phyloP scores from a whole-genome alignment of 35 echinoderm and acorn worm species.

The Lytechinus pictus region DNA sequence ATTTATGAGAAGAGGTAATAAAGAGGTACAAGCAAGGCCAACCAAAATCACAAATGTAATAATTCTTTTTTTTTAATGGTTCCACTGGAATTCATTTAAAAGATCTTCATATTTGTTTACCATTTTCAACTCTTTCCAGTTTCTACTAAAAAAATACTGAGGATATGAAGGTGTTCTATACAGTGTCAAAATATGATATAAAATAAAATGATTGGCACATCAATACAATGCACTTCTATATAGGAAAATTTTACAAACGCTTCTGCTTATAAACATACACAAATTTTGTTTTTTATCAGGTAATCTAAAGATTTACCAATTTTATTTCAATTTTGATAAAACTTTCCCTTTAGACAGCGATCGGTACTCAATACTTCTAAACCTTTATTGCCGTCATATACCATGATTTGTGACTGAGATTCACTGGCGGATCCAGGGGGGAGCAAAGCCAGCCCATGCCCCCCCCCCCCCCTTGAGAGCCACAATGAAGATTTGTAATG shows the following conservation, averaged over 20 bases:
- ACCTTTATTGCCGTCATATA: neutral
- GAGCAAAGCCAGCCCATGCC: too few species aligned
- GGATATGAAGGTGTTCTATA: neutral
- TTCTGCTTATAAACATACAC: neutral
- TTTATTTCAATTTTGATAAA: neutral
- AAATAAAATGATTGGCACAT: neutral
- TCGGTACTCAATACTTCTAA: neutral
- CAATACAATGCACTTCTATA: neutral
- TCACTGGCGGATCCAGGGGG: too few species aligned
- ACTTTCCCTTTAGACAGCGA: neutral
- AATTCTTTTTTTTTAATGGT: neutral
- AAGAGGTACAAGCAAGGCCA: neutral
- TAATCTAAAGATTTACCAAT: neutral
- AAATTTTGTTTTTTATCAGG: neutral
- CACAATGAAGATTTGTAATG: too few species aligned
- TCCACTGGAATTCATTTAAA: neutral
- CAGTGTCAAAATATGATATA: neutral
- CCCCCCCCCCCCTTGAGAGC: too few species aligned
- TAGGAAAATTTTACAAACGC: neutral
- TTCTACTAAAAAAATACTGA: neutral
- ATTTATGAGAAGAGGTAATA: neutral
- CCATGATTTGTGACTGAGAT: too few species aligned
- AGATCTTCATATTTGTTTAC: neutral
- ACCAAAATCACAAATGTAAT: neutral
- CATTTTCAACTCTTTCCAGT: neutral